Conservation (phyloP, 2,113 vertebrate genomes). For the Nematolebias whitei region DNA sequence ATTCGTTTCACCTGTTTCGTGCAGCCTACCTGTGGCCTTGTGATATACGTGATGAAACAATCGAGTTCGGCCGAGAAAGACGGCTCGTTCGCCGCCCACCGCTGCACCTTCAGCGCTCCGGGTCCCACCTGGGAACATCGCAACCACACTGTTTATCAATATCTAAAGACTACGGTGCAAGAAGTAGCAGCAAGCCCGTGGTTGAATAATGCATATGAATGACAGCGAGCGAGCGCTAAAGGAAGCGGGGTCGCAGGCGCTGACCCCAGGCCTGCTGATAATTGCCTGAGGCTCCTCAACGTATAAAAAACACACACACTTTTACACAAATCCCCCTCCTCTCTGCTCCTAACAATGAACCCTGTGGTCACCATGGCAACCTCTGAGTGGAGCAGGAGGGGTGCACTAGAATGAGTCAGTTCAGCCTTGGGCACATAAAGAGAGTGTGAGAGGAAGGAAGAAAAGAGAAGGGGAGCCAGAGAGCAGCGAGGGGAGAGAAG, state of each 20-base stretch:
- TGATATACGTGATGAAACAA: slow-evolving; percentile 66
- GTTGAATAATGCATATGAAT: slow-evolving; percentile 52
- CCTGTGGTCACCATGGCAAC: slow-evolving; percentile 71
- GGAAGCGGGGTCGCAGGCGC: slow-evolving; percentile 50
- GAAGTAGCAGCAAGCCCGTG: slow-evolving; percentile 5
- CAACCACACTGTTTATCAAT: slow-evolving; percentile 17
- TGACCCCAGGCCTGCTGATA: slow-evolving; percentile 54
- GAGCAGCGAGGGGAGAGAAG: slow-evolving; percentile 3
- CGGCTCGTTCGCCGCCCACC: slow-evolving; percentile 50
- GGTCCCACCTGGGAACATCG: slow-evolving; percentile 54
- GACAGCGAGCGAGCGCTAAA: slow-evolving; percentile 32
- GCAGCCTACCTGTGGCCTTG: slow-evolving; percentile 68
- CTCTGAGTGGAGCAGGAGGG: slow-evolving; percentile 24
- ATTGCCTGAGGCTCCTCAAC: slow-evolving; percentile 47
- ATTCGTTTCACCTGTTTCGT: background rate
- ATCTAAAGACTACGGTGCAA: slow-evolving; percentile 1
- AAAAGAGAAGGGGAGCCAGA: background rate
- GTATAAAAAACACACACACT: slow-evolving; percentile 38
- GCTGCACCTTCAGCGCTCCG: slow-evolving; percentile 48
- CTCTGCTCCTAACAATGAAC: slow-evolving; percentile 38
- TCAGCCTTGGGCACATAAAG: slow-evolving; percentile 69
- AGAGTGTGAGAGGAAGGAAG: slow-evolving; percentile 40
- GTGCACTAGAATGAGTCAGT: slow-evolving; percentile 71
- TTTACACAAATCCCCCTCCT: slow-evolving; percentile 26
- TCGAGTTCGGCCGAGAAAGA: slow-evolving; percentile 66